Evolutionary conservation across 2,888 invertebrate genomes (phyloP), one percentile per base, ranked within the genome.

Genomic region (Parapristionchus giblindavisi): DNA sequence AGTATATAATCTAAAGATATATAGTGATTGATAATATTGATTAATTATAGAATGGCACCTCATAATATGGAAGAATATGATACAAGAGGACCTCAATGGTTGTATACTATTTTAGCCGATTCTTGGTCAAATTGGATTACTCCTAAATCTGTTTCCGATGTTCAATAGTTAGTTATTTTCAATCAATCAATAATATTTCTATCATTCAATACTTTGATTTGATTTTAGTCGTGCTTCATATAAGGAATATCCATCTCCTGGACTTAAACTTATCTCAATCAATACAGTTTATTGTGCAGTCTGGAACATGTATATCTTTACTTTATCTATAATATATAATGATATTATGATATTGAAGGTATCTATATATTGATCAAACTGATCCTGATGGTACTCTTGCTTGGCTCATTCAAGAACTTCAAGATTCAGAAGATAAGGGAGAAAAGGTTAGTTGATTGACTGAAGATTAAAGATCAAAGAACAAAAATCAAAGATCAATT

Each of bases 61-160:
- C 89, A 89, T 27, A 88, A 86, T 72, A 87, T 84, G 78, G 79
- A 79, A 8, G 79, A 83, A 32, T 84, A 85, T 51, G 80, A 83
- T 48, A 77, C 70, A 3, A 75, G 81, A 43, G 84, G 84, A 8
- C 83, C 95, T 78, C 92, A 93, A 17, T 98, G 97, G 95, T 88
- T 95, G 6, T 95, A 94, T 86, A 90, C 92, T 61, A 90, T 92
- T n/a, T 88, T 93, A 61, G 92, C 92, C 21, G 90, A 92, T 24
- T 90, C 92, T 85, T 95, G 94, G 94, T 91, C 93, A 2, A 92
- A 93, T 79, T 93, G 93, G 92, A 89, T 95, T 80, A 92, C 93
- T 0, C 78, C 93, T 0, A 81, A 83, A 6, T 79, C 84, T 32
- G 51, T 79, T 21, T 76, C 77, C 3, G 79, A 80, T 38, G 82